Evolutionary conservation across 2,888 invertebrate genomes (phyloP).

Genomic region (Lapara coniferarum): DNA sequence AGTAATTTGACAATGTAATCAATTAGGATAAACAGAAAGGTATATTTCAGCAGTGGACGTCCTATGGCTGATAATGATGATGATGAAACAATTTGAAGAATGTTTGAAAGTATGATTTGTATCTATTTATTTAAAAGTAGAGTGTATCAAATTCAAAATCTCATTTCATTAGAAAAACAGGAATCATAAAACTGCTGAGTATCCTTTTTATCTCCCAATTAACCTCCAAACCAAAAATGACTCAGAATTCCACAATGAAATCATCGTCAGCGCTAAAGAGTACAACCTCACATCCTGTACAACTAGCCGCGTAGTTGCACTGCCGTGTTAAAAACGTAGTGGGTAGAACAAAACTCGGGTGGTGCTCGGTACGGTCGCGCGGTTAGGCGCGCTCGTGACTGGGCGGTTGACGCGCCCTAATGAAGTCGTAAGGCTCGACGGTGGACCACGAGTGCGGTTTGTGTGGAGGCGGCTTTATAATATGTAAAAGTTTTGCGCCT

Average conservation of each 20-base stretch:
- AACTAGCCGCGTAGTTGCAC: conserved; percentile 2
- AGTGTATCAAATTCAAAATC: neutral
- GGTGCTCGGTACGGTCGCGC: conserved; percentile 25
- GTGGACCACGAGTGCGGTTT: conserved; percentile 35
- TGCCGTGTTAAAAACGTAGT: neutral
- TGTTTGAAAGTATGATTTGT: too few species aligned
- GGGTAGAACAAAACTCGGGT: conserved; percentile 22
- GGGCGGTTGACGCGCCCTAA: conserved; percentile 68
- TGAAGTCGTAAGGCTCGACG: conserved; percentile 71
- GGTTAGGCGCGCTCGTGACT: conserved; percentile 63
- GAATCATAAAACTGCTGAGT: neutral
- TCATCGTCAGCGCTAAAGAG: conserved; percentile 16
- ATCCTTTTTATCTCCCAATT: neutral
- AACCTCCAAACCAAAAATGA: conserved; percentile 3
- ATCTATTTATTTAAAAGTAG: too few species aligned
- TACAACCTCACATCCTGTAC: conserved; percentile 21
- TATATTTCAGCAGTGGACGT: too few species aligned
- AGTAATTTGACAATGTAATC: too few species aligned
- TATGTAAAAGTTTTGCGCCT: neutral
- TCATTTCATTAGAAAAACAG: too few species aligned
- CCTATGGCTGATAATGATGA: too few species aligned
- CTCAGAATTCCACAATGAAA: conserved; percentile 22
- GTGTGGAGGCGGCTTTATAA: conserved; percentile 41
- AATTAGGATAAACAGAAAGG: too few species aligned
- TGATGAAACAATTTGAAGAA: too few species aligned